Conservation (phyloP, 1,140 invertebrate species). For the Saccostrea echinata region DNA sequence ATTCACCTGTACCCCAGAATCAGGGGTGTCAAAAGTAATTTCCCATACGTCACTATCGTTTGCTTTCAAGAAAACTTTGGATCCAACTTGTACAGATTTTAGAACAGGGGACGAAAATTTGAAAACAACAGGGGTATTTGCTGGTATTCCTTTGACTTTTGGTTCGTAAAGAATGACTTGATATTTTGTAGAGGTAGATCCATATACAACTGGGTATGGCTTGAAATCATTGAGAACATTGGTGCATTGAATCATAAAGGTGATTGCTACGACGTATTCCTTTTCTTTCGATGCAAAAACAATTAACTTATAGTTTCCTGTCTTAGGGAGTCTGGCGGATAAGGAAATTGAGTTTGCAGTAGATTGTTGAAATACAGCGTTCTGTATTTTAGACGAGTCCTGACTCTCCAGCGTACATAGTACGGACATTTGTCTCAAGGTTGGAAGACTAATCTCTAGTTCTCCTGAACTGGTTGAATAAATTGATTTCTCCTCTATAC, state of each 20-base stretch:
- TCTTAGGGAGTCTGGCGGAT: neutral
- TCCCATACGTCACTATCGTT: slow-evolving; percentile 23
- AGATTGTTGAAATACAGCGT: neutral
- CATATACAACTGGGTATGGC: neutral
- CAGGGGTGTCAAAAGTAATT: neutral
- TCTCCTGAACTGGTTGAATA: slow-evolving; percentile 47
- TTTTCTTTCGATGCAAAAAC: slow-evolving; percentile 32
- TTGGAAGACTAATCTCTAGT: slow-evolving; percentile 29
- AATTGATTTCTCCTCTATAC: neutral
- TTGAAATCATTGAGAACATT: slow-evolving; percentile 1
- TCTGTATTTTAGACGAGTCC: slow-evolving; percentile 19
- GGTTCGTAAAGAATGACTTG: slow-evolving; percentile 23
- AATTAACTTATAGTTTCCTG: slow-evolving; percentile 20
- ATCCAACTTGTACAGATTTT: neutral
- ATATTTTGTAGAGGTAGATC: neutral
- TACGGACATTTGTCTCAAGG: slow-evolving; percentile 14
- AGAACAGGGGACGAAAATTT: slow-evolving; percentile 23
- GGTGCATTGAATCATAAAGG: slow-evolving; percentile 24
- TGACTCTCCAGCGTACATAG: neutral
- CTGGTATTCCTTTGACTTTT: slow-evolving; percentile 39
- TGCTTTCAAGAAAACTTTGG: neutral
- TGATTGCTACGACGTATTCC: neutral
- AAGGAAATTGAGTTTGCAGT: neutral
- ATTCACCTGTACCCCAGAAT: neutral
- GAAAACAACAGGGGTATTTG: slow-evolving; percentile 38